Percentiles rank a stretch among this genome's conserved stretches.
Conservation (phyloP, 2,113 vertebrate genomes). For the Gorsachius goisagi region DNA sequence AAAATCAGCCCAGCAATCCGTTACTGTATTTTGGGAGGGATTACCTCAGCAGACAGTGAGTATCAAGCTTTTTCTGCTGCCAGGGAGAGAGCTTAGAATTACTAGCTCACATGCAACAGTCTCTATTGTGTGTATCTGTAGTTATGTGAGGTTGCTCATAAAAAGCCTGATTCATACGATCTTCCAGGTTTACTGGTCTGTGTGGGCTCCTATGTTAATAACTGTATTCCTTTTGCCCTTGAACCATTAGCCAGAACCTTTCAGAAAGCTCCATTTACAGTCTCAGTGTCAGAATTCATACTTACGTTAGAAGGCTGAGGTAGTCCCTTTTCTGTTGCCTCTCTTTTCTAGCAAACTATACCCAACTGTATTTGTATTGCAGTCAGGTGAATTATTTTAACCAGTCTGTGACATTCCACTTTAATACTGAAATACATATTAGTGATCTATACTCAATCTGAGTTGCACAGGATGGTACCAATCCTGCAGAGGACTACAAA, state of each 20-base stretch:
- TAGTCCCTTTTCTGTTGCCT: not conserved
- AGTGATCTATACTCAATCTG: not conserved
- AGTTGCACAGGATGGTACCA: not conserved
- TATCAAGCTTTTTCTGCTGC: not conserved
- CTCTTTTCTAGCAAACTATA: not conserved
- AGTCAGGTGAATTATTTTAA: not conserved
- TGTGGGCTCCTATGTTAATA: not conserved
- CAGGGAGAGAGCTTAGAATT: not conserved
- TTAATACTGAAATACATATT: not conserved
- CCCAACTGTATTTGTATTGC: not conserved
- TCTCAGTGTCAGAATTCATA: not conserved
- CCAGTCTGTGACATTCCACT: not conserved
- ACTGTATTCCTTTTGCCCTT: not conserved
- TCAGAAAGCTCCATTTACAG: not conserved
- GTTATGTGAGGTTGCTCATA: not conserved
- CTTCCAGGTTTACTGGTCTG: not conserved
- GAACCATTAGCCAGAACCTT: not conserved
- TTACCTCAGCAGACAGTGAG: not conserved
- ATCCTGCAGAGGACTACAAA: not conserved
- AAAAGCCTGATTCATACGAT: not conserved
- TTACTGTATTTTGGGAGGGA: not conserved
- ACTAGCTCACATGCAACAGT: not conserved
- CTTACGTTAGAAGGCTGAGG: not conserved
- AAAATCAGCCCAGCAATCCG: not conserved
- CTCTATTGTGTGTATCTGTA: not conserved